A percentile compares a stretch with the other conserved stretches of the same genome.
Conservation (phyloP, 2,888 invertebrate genomes). For the Venusia cambrica region DNA sequence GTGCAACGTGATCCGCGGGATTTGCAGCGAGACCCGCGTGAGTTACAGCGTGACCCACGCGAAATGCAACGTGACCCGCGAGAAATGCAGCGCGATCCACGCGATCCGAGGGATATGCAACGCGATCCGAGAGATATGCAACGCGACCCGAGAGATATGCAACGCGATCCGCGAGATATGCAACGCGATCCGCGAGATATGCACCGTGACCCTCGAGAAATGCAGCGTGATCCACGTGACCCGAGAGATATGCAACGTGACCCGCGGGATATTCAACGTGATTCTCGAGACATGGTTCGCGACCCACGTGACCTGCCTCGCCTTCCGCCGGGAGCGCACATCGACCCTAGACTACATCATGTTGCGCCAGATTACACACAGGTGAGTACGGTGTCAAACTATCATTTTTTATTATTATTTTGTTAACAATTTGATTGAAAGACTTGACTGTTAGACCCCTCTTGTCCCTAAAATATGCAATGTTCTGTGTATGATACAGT, state of each 20-base stretch:
- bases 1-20: conserved; percentile 39
- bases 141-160: conserved; percentile 33
- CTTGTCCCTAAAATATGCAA: too few species aligned
- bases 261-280: conserved; percentile 29
- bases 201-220: too few species aligned
- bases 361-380: conserved; percentile 70
- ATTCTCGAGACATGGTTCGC: too few species aligned
- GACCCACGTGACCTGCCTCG: conserved; percentile 45
- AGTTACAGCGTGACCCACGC: conserved; percentile 36
- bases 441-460: too few species aligned
- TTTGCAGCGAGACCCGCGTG: conserved; percentile 44
- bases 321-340: conserved; percentile 28
- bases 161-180: conserved; percentile 23
- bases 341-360: conserved; percentile 20
- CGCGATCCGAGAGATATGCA: conserved; percentile 45
- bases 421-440: too few species aligned
- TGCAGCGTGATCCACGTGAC: conserved; percentile 42
- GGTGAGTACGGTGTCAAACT: conserved; percentile 41
- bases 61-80: conserved; percentile 16
- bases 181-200: too few species aligned
- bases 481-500: too few species aligned
- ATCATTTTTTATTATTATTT: conserved; percentile 5
- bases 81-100: conserved; percentile 34
- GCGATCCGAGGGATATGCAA: conserved; percentile 34
- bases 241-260: too few species aligned